A percentile compares a stretch with the other conserved stretches of the same genome.
phyloP scores from a whole-genome alignment of 1,140 invertebrate species.

The Drosophila orosa region DNA sequence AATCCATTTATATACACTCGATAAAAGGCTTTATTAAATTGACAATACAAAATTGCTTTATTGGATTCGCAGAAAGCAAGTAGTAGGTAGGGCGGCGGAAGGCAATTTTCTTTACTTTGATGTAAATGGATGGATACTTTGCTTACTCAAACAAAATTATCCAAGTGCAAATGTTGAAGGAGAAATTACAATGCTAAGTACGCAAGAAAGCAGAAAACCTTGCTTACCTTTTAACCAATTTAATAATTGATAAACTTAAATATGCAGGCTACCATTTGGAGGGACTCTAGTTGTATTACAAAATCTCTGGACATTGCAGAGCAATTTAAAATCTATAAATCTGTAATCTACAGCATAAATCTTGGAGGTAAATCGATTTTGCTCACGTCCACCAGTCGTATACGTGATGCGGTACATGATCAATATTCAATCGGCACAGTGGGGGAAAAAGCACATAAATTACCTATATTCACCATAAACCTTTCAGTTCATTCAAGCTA shows the following conservation, averaged over 20 bases:
- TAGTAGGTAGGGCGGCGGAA: neutral
- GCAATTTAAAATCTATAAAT: slow-evolving; percentile 44
- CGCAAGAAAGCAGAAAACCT: neutral
- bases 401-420: slow-evolving; percentile 44
- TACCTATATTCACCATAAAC: slow-evolving; percentile 42
- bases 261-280: slow-evolving; percentile 12
- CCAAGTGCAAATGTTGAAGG: slow-evolving; percentile 5
- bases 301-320: slow-evolving; percentile 5
- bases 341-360: slow-evolving; percentile 16
- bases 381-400: slow-evolving; percentile 20
- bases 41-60: slow-evolving; percentile 74
- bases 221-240: slow-evolving; percentile 18
- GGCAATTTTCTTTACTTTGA: slow-evolving; percentile 51
- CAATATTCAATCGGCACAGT: slow-evolving; percentile 47
- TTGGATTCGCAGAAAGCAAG: slow-evolving; percentile 30
- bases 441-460: slow-evolving; percentile 24
- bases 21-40: slow-evolving; percentile 76
- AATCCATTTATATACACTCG: slow-evolving; percentile 68
- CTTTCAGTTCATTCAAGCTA: slow-evolving; percentile 15
- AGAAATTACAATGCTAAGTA: slow-evolving; percentile 11
- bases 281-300: neutral
- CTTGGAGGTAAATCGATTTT: slow-evolving; percentile 35
- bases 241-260: slow-evolving; percentile 27
- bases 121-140: slow-evolving; percentile 33
- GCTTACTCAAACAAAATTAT: slow-evolving; percentile 39